Evolutionary conservation across 2,888 invertebrate species (phyloP), one percentile per base, ranked within the genome.

Genomic region (Choreutis nemorana): DNA sequence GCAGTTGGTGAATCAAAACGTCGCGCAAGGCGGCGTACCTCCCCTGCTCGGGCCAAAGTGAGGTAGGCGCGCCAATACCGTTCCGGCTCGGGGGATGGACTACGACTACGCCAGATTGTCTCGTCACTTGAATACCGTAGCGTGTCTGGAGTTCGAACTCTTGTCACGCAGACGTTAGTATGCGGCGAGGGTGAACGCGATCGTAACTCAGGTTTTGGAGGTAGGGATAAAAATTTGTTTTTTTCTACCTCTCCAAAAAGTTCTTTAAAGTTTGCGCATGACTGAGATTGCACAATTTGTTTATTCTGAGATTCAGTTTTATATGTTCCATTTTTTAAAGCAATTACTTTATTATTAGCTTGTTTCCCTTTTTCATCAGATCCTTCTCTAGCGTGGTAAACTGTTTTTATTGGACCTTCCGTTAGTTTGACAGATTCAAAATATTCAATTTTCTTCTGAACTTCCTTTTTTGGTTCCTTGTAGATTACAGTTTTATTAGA

Each of bases 171-270:
- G 40, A 66, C 56, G 52, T 82, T 83, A 43, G 78, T 83, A 44
- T 68, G 80, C 45, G 80, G 79, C 46, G 80, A 83, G 41, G 68
- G 72, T 50, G 81, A 81, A 64, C 71, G 65, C 47, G 35, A 33
- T 12, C 9, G 13, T 11, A 23, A 23, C 50, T 66, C 67, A 40
- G 66, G 54, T 45, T 72, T 71, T 23, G 49, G 56, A 21, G 85
- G 83, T 31, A 83, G 57, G 3, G 83, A 83, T 18, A 81, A 59
- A 56, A 81, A 85, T 48, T 81, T 84, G 39, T 80, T 79, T 45
- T 78, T 75, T 39, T 85, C 83, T 14, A 80, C 82, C 57, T 92
- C 91, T 0, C 92, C 92, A 50, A 90, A 91, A n/a, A 91, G 68
- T 42, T 91, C 92, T 50, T 89, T 90, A 31, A 92, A 67, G 61